Percentiles rank a stretch among this genome's conserved stretches.
phyloP scores from a whole-genome alignment of 2,888 invertebrate genomes.

The Abrostola triplasia region DNA sequence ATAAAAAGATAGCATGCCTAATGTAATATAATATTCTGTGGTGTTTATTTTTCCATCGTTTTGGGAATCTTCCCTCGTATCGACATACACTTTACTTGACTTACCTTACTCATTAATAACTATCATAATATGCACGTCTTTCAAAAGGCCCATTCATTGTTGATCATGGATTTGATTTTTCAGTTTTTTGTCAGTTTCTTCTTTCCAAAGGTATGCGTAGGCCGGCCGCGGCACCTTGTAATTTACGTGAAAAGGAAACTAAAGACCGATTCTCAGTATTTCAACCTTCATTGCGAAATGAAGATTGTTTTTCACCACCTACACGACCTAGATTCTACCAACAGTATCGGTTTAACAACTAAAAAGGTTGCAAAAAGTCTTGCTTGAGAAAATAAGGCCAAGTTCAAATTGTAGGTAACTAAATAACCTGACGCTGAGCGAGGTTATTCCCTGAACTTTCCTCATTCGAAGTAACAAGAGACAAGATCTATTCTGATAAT shows the following conservation, averaged over 20 bases:
- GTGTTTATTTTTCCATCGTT: too few relatives aligned
- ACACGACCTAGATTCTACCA: conserved; percentile 22
- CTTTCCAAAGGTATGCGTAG: too few relatives aligned
- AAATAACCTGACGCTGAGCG: conserved; percentile 5
- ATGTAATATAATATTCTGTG: too few relatives aligned
- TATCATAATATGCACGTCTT: too few relatives aligned
- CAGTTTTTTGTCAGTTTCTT: too few relatives aligned
- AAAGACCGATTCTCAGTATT: not conserved
- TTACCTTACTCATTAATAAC: too few relatives aligned
- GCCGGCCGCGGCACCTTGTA: not conserved
- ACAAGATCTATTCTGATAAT: conserved; percentile 28
- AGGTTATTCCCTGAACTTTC: conserved; percentile 17
- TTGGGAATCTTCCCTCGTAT: too few relatives aligned
- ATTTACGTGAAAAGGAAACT: not conserved
- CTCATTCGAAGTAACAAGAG: conserved; percentile 3
- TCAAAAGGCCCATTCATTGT: too few relatives aligned
- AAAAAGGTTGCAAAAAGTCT: not conserved
- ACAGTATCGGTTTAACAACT: conserved; percentile 28
- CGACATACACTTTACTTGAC: too few relatives aligned
- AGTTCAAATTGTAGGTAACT: conserved; percentile 14
- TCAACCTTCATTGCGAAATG: not conserved
- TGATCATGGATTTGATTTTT: too few relatives aligned
- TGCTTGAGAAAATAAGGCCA: not conserved
- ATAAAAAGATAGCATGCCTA: too few relatives aligned
- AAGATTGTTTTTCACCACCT: not conserved